phyloP scores from a whole-genome alignment of 2,888 invertebrate genomes.

The Hecatera dysodea region DNA sequence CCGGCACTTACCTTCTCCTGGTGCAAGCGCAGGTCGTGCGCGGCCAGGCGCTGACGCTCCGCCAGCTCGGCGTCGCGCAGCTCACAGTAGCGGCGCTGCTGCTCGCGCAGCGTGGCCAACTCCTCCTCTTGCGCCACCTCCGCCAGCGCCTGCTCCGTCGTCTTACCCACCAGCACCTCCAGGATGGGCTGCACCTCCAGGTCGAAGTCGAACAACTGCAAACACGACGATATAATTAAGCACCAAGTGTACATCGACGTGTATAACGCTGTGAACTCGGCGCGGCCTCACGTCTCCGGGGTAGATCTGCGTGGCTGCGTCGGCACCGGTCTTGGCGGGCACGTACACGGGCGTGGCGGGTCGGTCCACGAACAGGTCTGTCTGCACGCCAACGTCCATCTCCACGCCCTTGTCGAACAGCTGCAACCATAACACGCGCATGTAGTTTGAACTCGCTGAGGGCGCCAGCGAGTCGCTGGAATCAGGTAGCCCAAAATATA shows the following conservation, averaged over 20 bases:
- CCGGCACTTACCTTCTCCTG: conserved; percentile 91
- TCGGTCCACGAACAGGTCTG: conserved; percentile 96
- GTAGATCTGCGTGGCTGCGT: conserved; percentile 96
- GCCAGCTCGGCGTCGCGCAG: conserved; percentile 95
- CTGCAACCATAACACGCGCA: conserved; percentile 74
- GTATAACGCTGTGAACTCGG: not conserved
- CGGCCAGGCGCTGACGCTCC: conserved; percentile 95
- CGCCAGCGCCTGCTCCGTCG: conserved; percentile 96
- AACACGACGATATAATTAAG: not conserved
- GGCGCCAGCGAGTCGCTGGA: not conserved
- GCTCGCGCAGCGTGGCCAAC: conserved; percentile 94
- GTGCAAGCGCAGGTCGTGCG: conserved; percentile 93
- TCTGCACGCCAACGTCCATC: conserved; percentile 95
- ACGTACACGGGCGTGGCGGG: conserved; percentile 95
- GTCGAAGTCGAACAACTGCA: conserved; percentile 97
- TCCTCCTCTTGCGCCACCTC: conserved; percentile 99
- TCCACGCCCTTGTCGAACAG: conserved; percentile 94
- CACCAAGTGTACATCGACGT: not conserved
- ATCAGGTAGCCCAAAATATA: not conserved
- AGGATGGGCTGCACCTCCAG: conserved; percentile 97
- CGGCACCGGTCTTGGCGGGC: conserved; percentile 95
- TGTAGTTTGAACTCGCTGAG: not conserved
- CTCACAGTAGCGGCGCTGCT: conserved; percentile 92
- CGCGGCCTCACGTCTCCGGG: conserved; percentile 94
- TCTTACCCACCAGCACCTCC: conserved; percentile 97